Evolutionary conservation across 2,888 invertebrate genomes (phyloP).

Genomic region (Orchestes rusci): DNA sequence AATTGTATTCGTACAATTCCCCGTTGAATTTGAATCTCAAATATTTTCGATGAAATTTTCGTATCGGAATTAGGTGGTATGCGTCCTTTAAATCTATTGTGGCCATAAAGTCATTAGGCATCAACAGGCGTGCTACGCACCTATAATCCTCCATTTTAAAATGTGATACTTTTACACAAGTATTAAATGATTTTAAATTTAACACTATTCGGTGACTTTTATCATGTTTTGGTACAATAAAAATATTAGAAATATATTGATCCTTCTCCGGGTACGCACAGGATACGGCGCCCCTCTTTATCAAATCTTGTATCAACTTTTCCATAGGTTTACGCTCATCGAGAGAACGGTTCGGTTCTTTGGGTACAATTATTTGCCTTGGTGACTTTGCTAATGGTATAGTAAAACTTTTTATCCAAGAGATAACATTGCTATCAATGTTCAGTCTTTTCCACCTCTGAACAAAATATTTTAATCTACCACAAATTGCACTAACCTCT

Average conservation of each 20-base stretch:
- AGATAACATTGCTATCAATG: not conserved
- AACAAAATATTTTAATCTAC: not conserved
- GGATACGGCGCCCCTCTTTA: not conserved
- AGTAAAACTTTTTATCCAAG: not conserved
- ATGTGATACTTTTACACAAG: slow-evolving; percentile 25
- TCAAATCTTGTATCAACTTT: not conserved
- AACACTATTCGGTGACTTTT: slow-evolving; percentile 24
- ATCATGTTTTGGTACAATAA: not conserved
- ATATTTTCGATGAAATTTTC: slow-evolving; percentile 5
- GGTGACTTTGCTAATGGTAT: not conserved
- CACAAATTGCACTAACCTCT: not conserved
- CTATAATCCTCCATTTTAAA: slow-evolving; percentile 31
- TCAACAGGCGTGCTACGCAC: not conserved
- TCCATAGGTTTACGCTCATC: not conserved
- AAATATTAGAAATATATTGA: slow-evolving; percentile 3
- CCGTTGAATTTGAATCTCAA: slow-evolving; percentile 5
- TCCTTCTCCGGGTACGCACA: not conserved
- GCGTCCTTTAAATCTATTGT: slow-evolving; percentile 8
- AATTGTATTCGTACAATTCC: slow-evolving; percentile 6
- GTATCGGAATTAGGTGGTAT: slow-evolving; percentile 6
- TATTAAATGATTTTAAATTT: slow-evolving; percentile 27
- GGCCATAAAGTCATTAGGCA: slow-evolving; percentile 6
- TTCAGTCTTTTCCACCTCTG: not conserved
- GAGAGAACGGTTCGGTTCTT: not conserved
- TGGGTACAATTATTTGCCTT: not conserved